Base-by-base conservation (phyloP, 2,888 invertebrate species). In the Xestia rhomboidea region DNA sequence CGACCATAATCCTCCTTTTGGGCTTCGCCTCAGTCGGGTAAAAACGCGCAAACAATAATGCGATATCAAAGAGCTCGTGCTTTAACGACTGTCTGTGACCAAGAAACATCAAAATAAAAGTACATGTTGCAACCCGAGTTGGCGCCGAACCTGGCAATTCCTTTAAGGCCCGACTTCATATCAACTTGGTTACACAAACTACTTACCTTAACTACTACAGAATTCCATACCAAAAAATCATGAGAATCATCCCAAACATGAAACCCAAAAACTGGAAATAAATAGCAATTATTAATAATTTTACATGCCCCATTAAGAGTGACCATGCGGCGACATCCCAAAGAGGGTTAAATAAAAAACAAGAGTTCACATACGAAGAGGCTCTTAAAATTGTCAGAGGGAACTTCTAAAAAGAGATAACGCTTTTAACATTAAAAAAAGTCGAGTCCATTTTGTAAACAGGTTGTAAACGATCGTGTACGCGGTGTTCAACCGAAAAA, bases 371-470 rank as follows among this genome's bases (percentile, higher is more conserved):
- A 91, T 90, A 91, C 91, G 88, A 89, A 89, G 88, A 89, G 88
- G 91, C 92, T 94, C 90, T 95, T 95, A 94, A 94, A 94, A 93
- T 93, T 94, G 94, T 94, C 93, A 92, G 93, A 92, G 92, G 90
- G 92, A 91, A 93, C 94, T 94, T 93, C 92, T 93, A 93, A 94
- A 94, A 93, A 91, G 91, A 93, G 95, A 95, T 95, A 95, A 95
- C 91, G 91, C 88, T 91, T 91, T 91, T 90, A 91, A 93, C 92
- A 92, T 91, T 90, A 92, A 94, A 95, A 95, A 94, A 95, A 93
- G 92, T 89, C 73, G 88, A 92, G 89, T 92, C 90, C 92, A 91
- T 91, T 94, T 93, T 93, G 94, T 95, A 94, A 95, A 95, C 95
- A 93, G 93, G 95, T 94, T 95, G 95, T 95, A 93, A 95, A 95